These are phyloP conservation scores for Acanthisitta chloris DNA, from an alignment of 2,113 vertebrate species.

Conservation along the genomic window DNA sequence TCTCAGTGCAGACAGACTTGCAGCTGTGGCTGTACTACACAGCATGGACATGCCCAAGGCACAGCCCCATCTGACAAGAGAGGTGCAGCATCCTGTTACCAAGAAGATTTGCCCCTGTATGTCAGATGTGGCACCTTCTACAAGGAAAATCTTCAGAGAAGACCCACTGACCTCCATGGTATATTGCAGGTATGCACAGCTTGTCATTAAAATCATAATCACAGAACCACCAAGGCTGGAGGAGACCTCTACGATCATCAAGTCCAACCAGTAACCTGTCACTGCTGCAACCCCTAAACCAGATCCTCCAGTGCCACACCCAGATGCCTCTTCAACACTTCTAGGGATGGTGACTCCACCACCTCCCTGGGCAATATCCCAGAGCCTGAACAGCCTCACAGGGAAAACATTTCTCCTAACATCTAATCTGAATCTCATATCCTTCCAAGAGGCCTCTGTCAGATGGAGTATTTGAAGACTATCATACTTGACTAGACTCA, in stretches of 20 bases:
- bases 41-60: fast-evolving
- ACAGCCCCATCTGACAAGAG: fast-evolving
- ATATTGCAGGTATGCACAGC: background rate
- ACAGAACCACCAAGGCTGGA: too few relatives aligned
- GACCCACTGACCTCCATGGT: background rate
- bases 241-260: too few relatives aligned
- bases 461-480: background rate
- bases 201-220: background rate
- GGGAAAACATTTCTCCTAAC: too few relatives aligned
- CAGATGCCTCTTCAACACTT: too few relatives aligned
- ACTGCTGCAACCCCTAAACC: too few relatives aligned
- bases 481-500: background rate
- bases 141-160: background rate
- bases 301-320: too few relatives aligned
- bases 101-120: background rate
- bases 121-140: background rate
- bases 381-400: too few relatives aligned
- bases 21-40: background rate
- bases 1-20: fast-evolving
- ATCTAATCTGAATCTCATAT: too few relatives aligned
- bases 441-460: background rate
- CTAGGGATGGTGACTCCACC: too few relatives aligned
- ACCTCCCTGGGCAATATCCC: too few relatives aligned
- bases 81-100: background rate
- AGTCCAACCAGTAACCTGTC: too few relatives aligned